These are phyloP conservation scores for Pheosia tremula DNA, from an alignment of 2,888 invertebrate genomes.

Conservation along the genomic window DNA sequence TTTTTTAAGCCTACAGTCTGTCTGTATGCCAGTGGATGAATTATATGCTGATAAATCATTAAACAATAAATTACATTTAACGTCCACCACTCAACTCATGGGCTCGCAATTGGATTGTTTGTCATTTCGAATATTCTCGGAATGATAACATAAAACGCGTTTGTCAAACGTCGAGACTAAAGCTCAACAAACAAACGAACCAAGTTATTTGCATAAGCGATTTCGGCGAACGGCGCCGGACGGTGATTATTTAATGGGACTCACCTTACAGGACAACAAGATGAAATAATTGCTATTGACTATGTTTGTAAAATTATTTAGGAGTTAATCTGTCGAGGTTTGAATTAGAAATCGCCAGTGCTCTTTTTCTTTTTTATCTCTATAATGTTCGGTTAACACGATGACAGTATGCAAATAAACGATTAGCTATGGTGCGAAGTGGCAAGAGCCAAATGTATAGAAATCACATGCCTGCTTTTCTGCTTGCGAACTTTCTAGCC, in stretches of 20 bases:
- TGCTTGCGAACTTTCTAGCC: too few species aligned
- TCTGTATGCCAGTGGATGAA: slow-evolving; percentile 3
- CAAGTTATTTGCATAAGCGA: slow-evolving; percentile 62
- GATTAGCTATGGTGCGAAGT: too few species aligned
- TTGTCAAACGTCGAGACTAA: slow-evolving; percentile 53
- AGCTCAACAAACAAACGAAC: slow-evolving; percentile 49
- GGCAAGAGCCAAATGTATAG: too few species aligned
- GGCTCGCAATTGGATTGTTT: slow-evolving; percentile 41
- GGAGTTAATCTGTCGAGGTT: background rate
- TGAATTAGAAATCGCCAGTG: too few species aligned
- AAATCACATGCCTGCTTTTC: too few species aligned
- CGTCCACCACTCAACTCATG: slow-evolving; percentile 42
- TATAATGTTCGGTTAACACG: too few species aligned
- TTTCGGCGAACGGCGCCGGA: slow-evolving; percentile 59
- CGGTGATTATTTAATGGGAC: slow-evolving; percentile 62
- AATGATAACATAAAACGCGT: slow-evolving; percentile 52
- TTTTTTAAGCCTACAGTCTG: background rate
- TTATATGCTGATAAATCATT: slow-evolving; percentile 13
- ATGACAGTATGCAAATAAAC: too few species aligned
- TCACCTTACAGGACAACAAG: slow-evolving; percentile 54
- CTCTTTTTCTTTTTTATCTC: too few species aligned
- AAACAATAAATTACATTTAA: slow-evolving; percentile 21
- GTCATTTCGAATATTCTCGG: slow-evolving; percentile 46
- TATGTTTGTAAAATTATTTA: background rate
- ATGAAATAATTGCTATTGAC: slow-evolving; percentile 44